phyloP scores from a whole-genome alignment of 2,113 vertebrate species.

The Asarcornis scutulata region DNA sequence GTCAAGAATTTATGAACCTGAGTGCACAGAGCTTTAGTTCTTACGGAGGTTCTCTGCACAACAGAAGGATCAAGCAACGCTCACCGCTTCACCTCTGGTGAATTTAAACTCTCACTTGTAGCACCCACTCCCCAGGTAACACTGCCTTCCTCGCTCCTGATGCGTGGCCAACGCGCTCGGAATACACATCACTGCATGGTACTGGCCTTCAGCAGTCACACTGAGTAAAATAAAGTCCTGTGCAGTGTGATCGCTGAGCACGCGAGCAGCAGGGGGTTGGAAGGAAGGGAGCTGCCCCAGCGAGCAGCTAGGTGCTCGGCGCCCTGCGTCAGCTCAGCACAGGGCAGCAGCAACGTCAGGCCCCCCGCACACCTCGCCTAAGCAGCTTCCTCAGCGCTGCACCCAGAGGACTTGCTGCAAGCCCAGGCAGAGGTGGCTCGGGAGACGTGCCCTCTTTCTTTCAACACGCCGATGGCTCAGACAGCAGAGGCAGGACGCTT shows the following conservation, averaged over 20 bases:
- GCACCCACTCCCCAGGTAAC: background rate
- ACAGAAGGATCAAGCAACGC: accelerated
- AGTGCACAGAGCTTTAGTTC: accelerated
- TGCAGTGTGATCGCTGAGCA: accelerated
- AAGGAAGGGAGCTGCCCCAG: background rate
- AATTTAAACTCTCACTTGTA: background rate
- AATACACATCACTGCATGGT: accelerated
- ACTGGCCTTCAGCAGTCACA: accelerated
- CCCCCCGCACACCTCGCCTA: background rate
- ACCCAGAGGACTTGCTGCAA: background rate
- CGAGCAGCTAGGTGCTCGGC: accelerated
- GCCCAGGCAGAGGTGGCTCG: background rate
- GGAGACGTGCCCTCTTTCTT: background rate
- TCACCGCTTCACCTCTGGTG: too few species aligned
- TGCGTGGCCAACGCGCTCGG: accelerated
- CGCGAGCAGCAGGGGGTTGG: accelerated
- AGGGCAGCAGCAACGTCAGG: too few species aligned
- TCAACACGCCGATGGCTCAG: background rate
- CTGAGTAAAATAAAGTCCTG: accelerated
- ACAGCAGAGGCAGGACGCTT: background rate
- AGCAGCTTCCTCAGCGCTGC: background rate
- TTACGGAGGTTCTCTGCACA: background rate
- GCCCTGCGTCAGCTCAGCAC: accelerated
- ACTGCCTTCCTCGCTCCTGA: accelerated
- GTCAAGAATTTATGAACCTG: background rate